Base-by-base conservation (phyloP, 2,888 invertebrate genomes). In the Ecliptopera silaceata region DNA sequence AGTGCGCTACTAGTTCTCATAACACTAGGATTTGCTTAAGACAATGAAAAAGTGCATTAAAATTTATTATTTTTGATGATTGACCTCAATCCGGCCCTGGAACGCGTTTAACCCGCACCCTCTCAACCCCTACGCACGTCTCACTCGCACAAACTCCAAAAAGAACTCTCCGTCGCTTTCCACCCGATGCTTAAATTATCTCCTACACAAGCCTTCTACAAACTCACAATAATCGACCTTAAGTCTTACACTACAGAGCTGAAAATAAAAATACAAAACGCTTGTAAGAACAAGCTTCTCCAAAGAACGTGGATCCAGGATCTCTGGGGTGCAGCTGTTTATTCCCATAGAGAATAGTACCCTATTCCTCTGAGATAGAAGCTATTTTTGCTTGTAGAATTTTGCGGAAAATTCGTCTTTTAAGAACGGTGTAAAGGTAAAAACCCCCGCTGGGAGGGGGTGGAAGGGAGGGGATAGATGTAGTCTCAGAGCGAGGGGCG, bases 101-200 rank as follows among this genome's bases (percentile, higher is more conserved):
- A 61, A 69, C 82, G 85, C 86, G 82, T 87, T 86, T 83, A 81
- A 82, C 87, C 86, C 84, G 83, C 87, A 86, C 86, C 84, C 88
- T 80, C 82, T 79, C 87, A 82, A 82, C 84, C 86, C 77, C 82
- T 89, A 90, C 89, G 90, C 90, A 90, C 82, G 77, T 91, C 90
- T 90, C 91, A 88, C 90, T 91, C 91, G 86, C 91, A 90, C 91
- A 86, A 89, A 90, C 86, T 88, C 82, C 86, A 90, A 91, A 91
- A 91, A 91, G 90, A 90, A 90, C 86, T 83, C 76, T 82, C 90
- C 81, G 80, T 90, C 90, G 89, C 90, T 77, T 86, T 88, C 89
- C 88, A 85, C 88, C 91, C 89, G 82, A 88, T 86, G 89, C 90
- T 90, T 90, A 89, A 91, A 91, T 91, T 90, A 91, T 91, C 86